Evolutionary conservation across 2,797 vertebrate species (phyloP), one percentile per base, ranked within the genome.

Genomic region (Melopsittacus undulatus): DNA sequence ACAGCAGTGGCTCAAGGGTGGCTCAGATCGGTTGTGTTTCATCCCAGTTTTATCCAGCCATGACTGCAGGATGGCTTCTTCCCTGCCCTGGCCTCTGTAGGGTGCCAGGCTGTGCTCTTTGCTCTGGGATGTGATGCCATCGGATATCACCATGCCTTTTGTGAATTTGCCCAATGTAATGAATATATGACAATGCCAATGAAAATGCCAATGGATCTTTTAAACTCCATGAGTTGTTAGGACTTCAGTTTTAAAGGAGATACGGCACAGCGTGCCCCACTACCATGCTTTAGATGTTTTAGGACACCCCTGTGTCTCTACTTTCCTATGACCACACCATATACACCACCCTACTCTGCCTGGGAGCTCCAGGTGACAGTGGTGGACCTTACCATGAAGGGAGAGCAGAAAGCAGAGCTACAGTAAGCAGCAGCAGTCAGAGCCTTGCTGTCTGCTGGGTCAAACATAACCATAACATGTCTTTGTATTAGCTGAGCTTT

Each of bases 351-450:
- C 10, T 64, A 40, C 78, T 70, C 43, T 52, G 34, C 4, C 14
- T 4, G 4, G 18, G 15, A 89, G 54, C 49, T 82, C 56, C 73
- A 69, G 72, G 6, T 56, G 36, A 43, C 0, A 8, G 16, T 68
- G 57, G 22, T 52, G 56, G 24, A 66, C 5, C 46, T 62, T n/a
- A 32, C 36, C 21, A 56, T 5, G 57, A 66, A 32, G 5, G 21
- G 13, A 75, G 36, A 84, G 40, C 36, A 32, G 42, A 56, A 66
- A 32, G 36, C 30, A 64, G 49, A 59, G 23, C 20, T 79, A 13
- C 59, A 52, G 34, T 11, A 75, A 83, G 38, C 32, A 43, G 26
- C 0, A 0, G 18, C 26, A 18, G 3, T 23, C 1, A 0, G 38
- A 87, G 40, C 56, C 40, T 48, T 1, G 0, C 38, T 69, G 18